Base-by-base conservation (phyloP, 2,113 vertebrate genomes). In the Spermophilus dauricus region DNA sequence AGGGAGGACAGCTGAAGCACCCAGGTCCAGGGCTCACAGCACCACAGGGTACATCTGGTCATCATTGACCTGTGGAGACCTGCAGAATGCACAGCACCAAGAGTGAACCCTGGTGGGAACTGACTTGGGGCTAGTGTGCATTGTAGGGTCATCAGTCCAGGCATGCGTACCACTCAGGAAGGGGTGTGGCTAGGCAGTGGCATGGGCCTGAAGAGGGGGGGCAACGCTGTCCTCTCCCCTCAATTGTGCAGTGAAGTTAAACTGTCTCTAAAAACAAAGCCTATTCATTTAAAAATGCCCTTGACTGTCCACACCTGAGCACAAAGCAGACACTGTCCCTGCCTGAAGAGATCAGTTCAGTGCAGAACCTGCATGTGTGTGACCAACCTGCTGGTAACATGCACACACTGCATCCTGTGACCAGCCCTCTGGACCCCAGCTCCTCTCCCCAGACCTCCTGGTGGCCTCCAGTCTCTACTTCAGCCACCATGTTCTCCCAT, bases 41-140 rank as follows among this genome's bases (percentile, higher is more conserved):
- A 5, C 51, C 13, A 0, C 5, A 24, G 56, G 56, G 56, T 53
- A 8, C 8, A 8, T 45, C 8, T 45, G 45, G 10, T 81, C 51
- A 3, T 45, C n/a, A 24, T n/a, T 8, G 4, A 16, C 22, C 37
- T 85, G 37, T 39, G 37, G 17, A 70, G 67, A 77, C 48, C 70
- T 48, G 1, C 0, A 5, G 39, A 51, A 8, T 2, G 30, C 24
- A 26, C 12, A 12, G 0, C 58, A 6, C 48, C 80, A 30, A 53
- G 80, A 48, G n/a, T 37, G 24, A 77, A 5, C 37, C 11, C 1
- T 26, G 61, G 17, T 90, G 81, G 26, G 9, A 39, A 51, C 32
- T 8, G n/a, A n/a, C 24, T 26, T 67, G 7, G 58, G 58, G 8
- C 18, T 18, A 58, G 58, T 5, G 20, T 26, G 3, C 26, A 4